Conservation (phyloP, 1,140 invertebrate species). For the Zelostemma sp. region DNA sequence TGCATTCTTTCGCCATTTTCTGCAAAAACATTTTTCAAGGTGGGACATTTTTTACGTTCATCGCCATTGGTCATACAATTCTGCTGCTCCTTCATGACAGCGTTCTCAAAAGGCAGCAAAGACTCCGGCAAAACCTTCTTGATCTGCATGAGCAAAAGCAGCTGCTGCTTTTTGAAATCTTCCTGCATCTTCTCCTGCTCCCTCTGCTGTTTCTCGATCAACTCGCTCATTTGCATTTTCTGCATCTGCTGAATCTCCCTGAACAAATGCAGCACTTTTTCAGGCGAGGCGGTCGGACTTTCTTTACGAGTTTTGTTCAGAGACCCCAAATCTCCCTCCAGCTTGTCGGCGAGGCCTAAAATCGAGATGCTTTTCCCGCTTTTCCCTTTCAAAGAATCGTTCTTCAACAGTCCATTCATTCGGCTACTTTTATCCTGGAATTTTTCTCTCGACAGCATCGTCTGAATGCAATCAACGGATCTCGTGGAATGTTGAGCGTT, state of each 20-base stretch:
- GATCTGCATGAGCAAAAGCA: slow-evolving; percentile 71
- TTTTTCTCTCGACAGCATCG: slow-evolving; percentile 36
- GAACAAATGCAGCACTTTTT: slow-evolving; percentile 64
- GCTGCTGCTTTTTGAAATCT: slow-evolving; percentile 74
- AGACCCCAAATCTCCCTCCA: slow-evolving; percentile 42
- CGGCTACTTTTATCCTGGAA: slow-evolving; percentile 24
- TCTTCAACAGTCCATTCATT: slow-evolving; percentile 28
- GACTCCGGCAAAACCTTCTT: slow-evolving; percentile 66
- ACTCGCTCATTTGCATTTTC: slow-evolving; percentile 71
- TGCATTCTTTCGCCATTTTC: no score
- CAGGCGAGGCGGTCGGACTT: slow-evolving; percentile 43
- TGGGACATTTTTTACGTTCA: not conserved
- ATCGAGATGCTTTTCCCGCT: slow-evolving; percentile 33
- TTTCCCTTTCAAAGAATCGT: slow-evolving; percentile 23
- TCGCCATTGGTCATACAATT: slow-evolving; percentile 2
- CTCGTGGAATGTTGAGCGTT: slow-evolving; percentile 37
- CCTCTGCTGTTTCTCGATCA: slow-evolving; percentile 72
- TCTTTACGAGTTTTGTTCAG: slow-evolving; percentile 22
- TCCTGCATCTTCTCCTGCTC: slow-evolving; percentile 73
- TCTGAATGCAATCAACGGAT: slow-evolving; percentile 59
- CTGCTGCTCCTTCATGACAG: slow-evolving; percentile 6
- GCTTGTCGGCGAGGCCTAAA: slow-evolving; percentile 42
- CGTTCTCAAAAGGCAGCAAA: slow-evolving; percentile 26
- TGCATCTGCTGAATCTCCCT: slow-evolving; percentile 74
- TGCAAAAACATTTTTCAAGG: not conserved